phyloP scores from a whole-genome alignment of 1,140 invertebrate genomes.

The Plutomurus gul region DNA sequence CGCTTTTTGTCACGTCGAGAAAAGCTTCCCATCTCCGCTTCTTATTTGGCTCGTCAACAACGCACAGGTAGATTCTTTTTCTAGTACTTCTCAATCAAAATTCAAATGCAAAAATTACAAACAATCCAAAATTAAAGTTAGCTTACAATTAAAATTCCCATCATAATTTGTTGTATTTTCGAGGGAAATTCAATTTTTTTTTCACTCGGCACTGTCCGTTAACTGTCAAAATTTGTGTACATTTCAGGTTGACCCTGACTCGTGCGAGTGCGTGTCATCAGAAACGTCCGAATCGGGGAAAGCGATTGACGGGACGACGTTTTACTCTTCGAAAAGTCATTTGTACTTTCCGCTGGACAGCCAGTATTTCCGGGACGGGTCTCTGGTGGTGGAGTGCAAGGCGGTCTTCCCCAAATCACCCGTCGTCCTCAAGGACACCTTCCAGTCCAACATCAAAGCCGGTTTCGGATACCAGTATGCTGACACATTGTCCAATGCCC shows the following conservation, averaged over 20 bases:
- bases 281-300: conserved; percentile 36
- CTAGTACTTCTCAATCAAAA: too few relatives aligned
- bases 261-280: conserved; percentile 38
- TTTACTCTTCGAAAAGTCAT: conserved; percentile 40
- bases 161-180: background rate
- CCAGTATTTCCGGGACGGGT: conserved; percentile 45
- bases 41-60: conserved; percentile 50
- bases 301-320: conserved; percentile 47
- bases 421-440: conserved; percentile 33
- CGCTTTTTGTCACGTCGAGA: conserved; percentile 41
- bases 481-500: background rate
- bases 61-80: conserved; percentile 42
- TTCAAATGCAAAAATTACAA: too few relatives aligned
- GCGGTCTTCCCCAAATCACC: conserved; percentile 40
- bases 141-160: too few relatives aligned
- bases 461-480: conserved; percentile 37
- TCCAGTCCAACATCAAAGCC: conserved; percentile 46
- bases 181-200: too few relatives aligned
- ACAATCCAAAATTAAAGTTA: too few relatives aligned
- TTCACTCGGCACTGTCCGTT: too few relatives aligned
- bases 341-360: conserved; percentile 47
- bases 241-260: conserved; percentile 38
- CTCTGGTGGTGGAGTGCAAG: conserved; percentile 39
- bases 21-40: conserved; percentile 44
- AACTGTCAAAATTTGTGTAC: too few relatives aligned